phyloP scores from a whole-genome alignment of 1,140 invertebrate species.

The Drosophila santomea region DNA sequence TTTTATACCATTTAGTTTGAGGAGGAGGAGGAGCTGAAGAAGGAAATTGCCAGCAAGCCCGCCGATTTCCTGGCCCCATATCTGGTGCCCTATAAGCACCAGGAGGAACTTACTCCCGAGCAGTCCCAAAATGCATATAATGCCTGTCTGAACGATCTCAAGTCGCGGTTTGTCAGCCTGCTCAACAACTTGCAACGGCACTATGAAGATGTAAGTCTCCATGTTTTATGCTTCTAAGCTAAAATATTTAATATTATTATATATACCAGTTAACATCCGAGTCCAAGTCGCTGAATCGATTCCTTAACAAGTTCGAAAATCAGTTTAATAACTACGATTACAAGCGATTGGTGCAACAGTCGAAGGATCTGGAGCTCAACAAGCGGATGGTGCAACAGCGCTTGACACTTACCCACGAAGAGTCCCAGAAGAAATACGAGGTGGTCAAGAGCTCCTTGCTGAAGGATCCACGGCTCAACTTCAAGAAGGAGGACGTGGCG shows the following conservation, averaged over 20 bases:
- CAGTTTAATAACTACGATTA: conserved; percentile 82
- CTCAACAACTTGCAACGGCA: conserved; percentile 86
- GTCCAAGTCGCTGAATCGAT: conserved; percentile 72
- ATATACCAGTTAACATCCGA: conserved; percentile 70
- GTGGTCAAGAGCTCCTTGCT: conserved; percentile 66
- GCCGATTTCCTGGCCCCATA: conserved; percentile 87
- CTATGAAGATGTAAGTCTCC: conserved; percentile 85
- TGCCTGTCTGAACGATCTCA: conserved; percentile 87
- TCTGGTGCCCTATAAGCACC: conserved; percentile 85
- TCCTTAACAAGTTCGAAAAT: conserved; percentile 78
- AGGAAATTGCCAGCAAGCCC: conserved; percentile 78
- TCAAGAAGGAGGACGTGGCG: conserved; percentile 32
- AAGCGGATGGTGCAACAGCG: conserved; percentile 84
- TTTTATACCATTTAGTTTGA: conserved; percentile 72
- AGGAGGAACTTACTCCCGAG: conserved; percentile 64
- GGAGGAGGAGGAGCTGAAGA: conserved; percentile 72
- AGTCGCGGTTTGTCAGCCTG: conserved; percentile 85
- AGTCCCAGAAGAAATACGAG: conserved; percentile 81
- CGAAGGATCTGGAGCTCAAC: conserved; percentile 73
- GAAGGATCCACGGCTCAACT: conserved; percentile 63
- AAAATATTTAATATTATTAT: not conserved
- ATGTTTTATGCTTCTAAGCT: too few species aligned
- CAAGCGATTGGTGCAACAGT: conserved; percentile 70
- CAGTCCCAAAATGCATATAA: conserved; percentile 85
- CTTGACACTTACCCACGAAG: conserved; percentile 72